phyloP scores from a whole-genome alignment of 2,888 invertebrate genomes.

The Ormyrus pomaceus region DNA sequence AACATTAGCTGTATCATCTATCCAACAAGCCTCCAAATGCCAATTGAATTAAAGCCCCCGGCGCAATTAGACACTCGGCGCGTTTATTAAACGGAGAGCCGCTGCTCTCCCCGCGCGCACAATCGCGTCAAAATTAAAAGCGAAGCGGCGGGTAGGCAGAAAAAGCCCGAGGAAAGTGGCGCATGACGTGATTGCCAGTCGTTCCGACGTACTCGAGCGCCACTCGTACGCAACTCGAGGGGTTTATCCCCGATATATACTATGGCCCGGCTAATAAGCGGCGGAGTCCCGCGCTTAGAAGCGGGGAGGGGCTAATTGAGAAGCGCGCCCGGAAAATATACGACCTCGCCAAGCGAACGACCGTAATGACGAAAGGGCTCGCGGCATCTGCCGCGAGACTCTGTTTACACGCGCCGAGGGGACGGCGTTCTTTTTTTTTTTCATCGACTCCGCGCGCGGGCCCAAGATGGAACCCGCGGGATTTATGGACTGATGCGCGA shows the following conservation, averaged over 20 bases:
- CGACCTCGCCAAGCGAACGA: neutral
- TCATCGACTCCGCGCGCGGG: too few relatives aligned
- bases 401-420: too few relatives aligned
- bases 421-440: too few relatives aligned
- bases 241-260: neutral
- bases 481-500: too few relatives aligned
- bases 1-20: too few relatives aligned
- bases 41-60: too few relatives aligned
- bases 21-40: too few relatives aligned
- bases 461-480: too few relatives aligned
- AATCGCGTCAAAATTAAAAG: constrained; percentile 12
- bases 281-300: constrained; percentile 65
- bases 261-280: constrained; percentile 30
- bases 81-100: neutral
- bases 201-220: neutral
- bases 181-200: constrained; percentile 9
- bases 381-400: too few relatives aligned
- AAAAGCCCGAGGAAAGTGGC: neutral
- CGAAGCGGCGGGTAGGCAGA: too few relatives aligned
- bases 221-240: neutral
- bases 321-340: constrained; percentile 56
- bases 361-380: too few relatives aligned
- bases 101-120: neutral
- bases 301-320: constrained; percentile 69
- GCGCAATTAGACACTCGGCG: neutral